A percentile compares a stretch with the other conserved stretches of the same genome.
Evolutionary conservation across 2,888 invertebrate genomes (phyloP).

Genomic region (Sphinx pinastri): DNA sequence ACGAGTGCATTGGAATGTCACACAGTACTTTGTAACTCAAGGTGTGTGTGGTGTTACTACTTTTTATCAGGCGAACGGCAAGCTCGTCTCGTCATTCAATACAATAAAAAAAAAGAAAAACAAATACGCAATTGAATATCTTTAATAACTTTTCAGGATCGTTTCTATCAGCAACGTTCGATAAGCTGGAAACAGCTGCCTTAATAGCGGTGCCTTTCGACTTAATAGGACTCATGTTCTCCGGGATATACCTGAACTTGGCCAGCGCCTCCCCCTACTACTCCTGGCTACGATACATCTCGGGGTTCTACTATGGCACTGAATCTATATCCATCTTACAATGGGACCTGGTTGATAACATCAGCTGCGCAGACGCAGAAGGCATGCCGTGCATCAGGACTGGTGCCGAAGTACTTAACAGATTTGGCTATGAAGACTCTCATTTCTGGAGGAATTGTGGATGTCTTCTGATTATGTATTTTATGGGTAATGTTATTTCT

Average conservation of each 20-base stretch:
- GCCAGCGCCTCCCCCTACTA: conserved; percentile 80
- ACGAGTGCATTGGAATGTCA: too few relatives aligned
- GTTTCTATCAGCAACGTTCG: conserved; percentile 87
- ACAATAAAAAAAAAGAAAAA: too few relatives aligned
- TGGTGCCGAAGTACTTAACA: conserved; percentile 84
- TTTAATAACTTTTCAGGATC: conserved; percentile 72
- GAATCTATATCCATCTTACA: conserved; percentile 88
- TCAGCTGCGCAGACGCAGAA: conserved; percentile 82
- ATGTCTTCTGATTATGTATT: conserved; percentile 69
- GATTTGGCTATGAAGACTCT: conserved; percentile 77
- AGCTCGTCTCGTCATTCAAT: too few relatives aligned
- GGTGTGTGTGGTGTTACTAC: too few relatives aligned
- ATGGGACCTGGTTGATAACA: conserved; percentile 85
- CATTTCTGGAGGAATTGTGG: conserved; percentile 74
- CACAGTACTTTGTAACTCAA: too few relatives aligned
- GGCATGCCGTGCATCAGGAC: conserved; percentile 85
- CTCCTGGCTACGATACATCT: conserved; percentile 85
- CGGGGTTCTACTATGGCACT: conserved; percentile 88
- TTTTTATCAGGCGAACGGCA: too few relatives aligned
- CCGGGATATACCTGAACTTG: conserved; percentile 87
- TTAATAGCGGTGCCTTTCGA: conserved; percentile 88
- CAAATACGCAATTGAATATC: not conserved
- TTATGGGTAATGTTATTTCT: conserved; percentile 66
- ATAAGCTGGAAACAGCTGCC: conserved; percentile 86
- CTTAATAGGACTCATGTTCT: conserved; percentile 85